Evolutionary conservation across 30 jellyfish, hydroid and myxozoan species (phyloP).

Genomic region (Turritopsis rubra): DNA sequence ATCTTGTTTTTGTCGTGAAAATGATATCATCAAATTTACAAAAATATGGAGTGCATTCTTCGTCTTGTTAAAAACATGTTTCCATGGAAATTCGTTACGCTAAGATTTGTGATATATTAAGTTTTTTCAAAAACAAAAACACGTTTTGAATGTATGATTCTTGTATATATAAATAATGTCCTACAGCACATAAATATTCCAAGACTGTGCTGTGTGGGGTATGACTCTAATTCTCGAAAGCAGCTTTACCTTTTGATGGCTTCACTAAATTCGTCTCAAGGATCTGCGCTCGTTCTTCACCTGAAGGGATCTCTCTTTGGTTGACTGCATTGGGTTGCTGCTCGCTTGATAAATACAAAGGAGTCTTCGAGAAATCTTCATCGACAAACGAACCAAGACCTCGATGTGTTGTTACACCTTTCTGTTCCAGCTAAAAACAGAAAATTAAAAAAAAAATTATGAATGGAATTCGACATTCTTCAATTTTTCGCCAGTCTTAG

Average conservation of each 20-base stretch:
- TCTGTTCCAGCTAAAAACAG: slow-evolving; percentile 29
- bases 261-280: slow-evolving; percentile 76
- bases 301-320: slow-evolving; percentile 42
- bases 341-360: slow-evolving; percentile 25
- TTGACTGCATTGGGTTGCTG: slow-evolving; percentile 54
- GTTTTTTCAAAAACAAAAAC: neutral
- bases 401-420: slow-evolving; percentile 58
- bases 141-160: too few species aligned
- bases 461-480: too few species aligned
- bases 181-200: neutral
- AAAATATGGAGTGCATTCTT: too few species aligned
- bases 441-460: too few species aligned
- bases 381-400: slow-evolving; percentile 91
- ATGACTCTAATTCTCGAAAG: slow-evolving; percentile 39
- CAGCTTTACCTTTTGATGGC: slow-evolving; percentile 59
- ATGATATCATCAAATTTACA: too few species aligned
- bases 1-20: neutral
- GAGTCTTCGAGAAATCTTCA: slow-evolving; percentile 58
- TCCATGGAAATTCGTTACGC: too few species aligned
- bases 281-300: slow-evolving; percentile 58
- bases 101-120: too few species aligned
- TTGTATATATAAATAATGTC: neutral
- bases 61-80: neutral
- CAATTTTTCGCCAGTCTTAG: too few species aligned
- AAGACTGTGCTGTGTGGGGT: neutral